These are phyloP conservation scores for Drosophila leontia DNA, from an alignment of 1,140 invertebrate genomes.

Conservation along the genomic window DNA sequence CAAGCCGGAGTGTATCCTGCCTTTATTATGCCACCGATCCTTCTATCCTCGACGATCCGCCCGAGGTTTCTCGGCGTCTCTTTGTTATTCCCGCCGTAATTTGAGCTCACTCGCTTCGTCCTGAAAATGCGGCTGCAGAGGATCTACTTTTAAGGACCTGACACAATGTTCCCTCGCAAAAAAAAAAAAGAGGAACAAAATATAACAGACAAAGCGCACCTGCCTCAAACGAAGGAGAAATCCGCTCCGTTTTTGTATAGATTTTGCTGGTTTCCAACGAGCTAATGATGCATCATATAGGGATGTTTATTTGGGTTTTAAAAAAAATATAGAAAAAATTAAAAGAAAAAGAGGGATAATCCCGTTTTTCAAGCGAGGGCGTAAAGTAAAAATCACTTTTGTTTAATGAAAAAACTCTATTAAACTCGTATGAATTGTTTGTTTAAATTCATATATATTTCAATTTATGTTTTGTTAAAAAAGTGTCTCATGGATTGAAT, in stretches of 20 bases:
- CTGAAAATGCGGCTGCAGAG: conserved; percentile 10
- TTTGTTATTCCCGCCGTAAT: conserved; percentile 51
- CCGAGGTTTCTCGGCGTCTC: conserved; percentile 16
- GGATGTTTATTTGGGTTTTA: neutral
- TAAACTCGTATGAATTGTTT: neutral
- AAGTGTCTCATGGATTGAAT: conserved; percentile 5
- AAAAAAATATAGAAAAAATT: neutral
- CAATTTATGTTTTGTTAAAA: conserved; percentile 26
- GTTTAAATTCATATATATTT: neutral
- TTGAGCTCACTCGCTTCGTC: conserved; percentile 46
- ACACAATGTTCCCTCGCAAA: conserved; percentile 24
- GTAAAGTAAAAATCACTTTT: neutral
- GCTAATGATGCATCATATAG: conserved; percentile 33
- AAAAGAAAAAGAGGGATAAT: conserved; percentile 6
- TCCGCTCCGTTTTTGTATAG: conserved; percentile 21
- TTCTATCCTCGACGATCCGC: conserved; percentile 18
- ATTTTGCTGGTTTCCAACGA: conserved; percentile 15
- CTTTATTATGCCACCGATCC: conserved; percentile 41
- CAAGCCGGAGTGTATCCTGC: conserved; percentile 35
- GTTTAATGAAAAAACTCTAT: neutral
- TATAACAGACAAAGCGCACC: conserved; percentile 22
- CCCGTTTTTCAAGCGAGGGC: neutral
- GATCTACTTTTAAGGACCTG: conserved; percentile 30
- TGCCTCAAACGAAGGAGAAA: conserved; percentile 23
- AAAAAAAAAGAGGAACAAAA: conserved; percentile 12